Percentiles rank a stretch among this genome's conserved stretches.
Conservation (phyloP, 2,888 invertebrate genomes). For the Cotesia congregata region DNA sequence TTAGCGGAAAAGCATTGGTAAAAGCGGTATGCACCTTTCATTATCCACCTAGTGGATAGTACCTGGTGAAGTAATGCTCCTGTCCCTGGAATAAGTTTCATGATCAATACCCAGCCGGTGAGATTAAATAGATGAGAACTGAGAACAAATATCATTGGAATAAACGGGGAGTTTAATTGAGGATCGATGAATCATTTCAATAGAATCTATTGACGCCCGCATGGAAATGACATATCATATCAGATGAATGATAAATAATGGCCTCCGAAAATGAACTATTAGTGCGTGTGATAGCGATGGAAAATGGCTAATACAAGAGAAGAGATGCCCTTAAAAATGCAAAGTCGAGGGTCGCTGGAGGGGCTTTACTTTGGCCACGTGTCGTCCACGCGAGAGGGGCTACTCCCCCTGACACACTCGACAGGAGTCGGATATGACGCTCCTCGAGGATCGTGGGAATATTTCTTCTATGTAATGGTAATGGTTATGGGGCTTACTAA, state of each 20-base stretch:
- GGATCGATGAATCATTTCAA: background rate
- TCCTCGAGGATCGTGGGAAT: slow-evolving; percentile 47
- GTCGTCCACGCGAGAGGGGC: slow-evolving; percentile 50
- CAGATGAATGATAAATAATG: background rate
- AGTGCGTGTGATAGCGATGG: no score
- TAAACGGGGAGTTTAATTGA: background rate
- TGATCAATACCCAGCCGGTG: background rate
- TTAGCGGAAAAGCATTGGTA: slow-evolving; percentile 7
- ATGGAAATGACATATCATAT: background rate
- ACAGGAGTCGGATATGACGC: slow-evolving; percentile 48
- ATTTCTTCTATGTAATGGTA: background rate
- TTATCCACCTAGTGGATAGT: background rate
- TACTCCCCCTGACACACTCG: slow-evolving; percentile 40
- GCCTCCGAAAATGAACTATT: no score
- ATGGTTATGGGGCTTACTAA: slow-evolving; percentile 16
- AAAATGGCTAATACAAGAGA: no score
- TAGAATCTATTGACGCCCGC: background rate
- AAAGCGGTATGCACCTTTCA: background rate
- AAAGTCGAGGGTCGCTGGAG: slow-evolving; percentile 32
- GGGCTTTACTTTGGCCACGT: slow-evolving; percentile 45
- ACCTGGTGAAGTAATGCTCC: background rate
- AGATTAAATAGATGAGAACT: background rate
- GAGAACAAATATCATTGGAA: background rate
- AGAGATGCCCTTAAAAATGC: background rate
- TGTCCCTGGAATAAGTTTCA: background rate